Base-by-base conservation (phyloP, 2,113 vertebrate genomes). In the Telmatochromis brichardi region DNA sequence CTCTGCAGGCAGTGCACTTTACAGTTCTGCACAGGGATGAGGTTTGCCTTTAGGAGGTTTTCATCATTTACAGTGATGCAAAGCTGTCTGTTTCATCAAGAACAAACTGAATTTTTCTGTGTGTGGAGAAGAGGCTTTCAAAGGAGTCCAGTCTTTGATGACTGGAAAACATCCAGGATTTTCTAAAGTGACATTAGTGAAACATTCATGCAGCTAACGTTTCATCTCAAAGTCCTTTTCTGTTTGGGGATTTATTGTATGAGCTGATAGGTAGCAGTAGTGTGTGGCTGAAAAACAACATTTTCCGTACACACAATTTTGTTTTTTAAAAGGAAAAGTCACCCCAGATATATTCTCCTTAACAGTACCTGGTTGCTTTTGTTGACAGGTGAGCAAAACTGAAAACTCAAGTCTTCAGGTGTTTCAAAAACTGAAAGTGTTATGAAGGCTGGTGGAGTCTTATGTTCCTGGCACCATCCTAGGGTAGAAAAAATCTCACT, bases 101-200 rank as follows among this genome's bases (percentile, higher is more conserved):
- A 90, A 50, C 33, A 76, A n/a, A 40, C 21, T 6, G 21, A 47
- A 7, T 88, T 86, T 12, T 58, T 87, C 31, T n/a, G 9, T 81
- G 53, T 83, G 33, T 50, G 42, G 76, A 80, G 45, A 65, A 14
- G 21, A 57, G 26, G 65, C 55, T 78, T 89, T 78, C 60, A 90
- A 80, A 86, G 58, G 65, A 81, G 82, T 50, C 42, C 40, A 1
- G 53, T n/a, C 42, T 90, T 88, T 87, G 88, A 88, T 79, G 40
- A 80, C 60, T 86, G 31, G 54, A 73, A 84, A 89, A 50, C 37
- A 87, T 83, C 28, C 15, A 45, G 12, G 5, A 87, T 84, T 91
- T 92, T 86, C 50, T 78, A 79, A 90, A 86, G 86, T 80, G 53
- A 81, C n/a, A 86, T 81, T 63, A 54, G 51, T 84, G 47, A 79